Conservation (phyloP, 2,113 vertebrate species). For the Pungitius pungitius region DNA sequence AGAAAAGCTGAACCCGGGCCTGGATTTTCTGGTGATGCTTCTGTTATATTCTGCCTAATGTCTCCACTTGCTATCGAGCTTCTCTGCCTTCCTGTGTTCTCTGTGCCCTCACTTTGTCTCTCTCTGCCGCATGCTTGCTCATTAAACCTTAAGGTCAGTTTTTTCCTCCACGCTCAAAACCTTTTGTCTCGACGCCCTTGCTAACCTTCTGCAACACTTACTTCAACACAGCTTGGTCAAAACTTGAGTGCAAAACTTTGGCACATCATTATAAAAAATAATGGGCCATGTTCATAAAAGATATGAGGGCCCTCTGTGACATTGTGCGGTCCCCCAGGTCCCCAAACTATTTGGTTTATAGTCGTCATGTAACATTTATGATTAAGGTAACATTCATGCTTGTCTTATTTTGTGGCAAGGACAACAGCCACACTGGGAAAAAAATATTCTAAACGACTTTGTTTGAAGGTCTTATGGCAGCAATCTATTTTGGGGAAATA, state of each 20-base stretch:
- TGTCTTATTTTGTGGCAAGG: conserved; percentile 68
- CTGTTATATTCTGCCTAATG: conserved; percentile 18
- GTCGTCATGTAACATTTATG: conserved; percentile 53
- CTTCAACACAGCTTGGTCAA: conserved; percentile 60
- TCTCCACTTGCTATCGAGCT: conserved; percentile 32
- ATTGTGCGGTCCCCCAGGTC: conserved; percentile 55
- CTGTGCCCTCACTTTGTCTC: conserved; percentile 49
- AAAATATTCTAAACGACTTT: conserved; percentile 56
- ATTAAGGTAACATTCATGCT: conserved; percentile 74
- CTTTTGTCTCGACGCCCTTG: conserved; percentile 58
- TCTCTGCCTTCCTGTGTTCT: conserved; percentile 42
- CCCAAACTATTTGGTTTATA: conserved; percentile 61
- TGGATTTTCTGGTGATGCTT: conserved; percentile 34
- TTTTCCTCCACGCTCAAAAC: conserved; percentile 38
- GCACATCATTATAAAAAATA: conserved; percentile 70
- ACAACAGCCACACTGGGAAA: conserved; percentile 49
- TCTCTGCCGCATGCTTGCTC: conserved; percentile 47
- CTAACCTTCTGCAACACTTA: conserved; percentile 57
- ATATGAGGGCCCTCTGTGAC: conserved; percentile 56
- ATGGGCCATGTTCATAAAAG: conserved; percentile 65
- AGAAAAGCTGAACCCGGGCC: conserved; percentile 7
- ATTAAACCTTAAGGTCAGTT: conserved; percentile 70
- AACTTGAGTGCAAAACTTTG: conserved; percentile 66
- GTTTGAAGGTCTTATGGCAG: conserved; percentile 62
- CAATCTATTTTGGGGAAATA: conserved; percentile 53